Conservation (phyloP, 2,888 invertebrate species). For the Drosophila recens region DNA sequence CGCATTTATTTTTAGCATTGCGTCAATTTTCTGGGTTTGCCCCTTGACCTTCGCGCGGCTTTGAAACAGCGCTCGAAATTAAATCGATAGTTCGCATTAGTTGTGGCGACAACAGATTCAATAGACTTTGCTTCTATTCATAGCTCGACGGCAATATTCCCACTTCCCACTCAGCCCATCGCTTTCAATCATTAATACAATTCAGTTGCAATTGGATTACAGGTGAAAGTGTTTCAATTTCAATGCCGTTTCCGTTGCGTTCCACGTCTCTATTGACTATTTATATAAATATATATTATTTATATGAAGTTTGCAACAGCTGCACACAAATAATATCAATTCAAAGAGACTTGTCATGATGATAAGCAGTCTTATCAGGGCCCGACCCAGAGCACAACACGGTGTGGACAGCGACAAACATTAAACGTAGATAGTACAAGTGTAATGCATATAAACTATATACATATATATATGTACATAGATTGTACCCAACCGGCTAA, state of each 20-base stretch:
- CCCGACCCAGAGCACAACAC: constrained; percentile 14
- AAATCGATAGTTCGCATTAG: constrained; percentile 74
- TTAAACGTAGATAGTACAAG: constrained; percentile 8
- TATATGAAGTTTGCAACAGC: neutral
- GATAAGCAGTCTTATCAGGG: constrained; percentile 58
- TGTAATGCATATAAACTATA: constrained; percentile 19
- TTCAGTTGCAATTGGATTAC: constrained; percentile 11
- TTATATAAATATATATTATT: constrained; percentile 4
- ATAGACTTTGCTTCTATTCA: constrained; percentile 55
- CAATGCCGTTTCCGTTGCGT: constrained; percentile 1
- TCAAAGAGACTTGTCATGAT: constrained; percentile 27
- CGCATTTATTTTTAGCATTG: constrained; percentile 30
- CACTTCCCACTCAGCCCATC: neutral
- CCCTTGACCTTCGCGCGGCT: constrained; percentile 63
- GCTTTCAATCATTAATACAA: neutral
- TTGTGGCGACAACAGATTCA: constrained; percentile 41
- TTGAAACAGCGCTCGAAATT: constrained; percentile 25
- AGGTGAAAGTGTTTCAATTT: constrained; percentile 42
- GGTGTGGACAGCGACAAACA: neutral
- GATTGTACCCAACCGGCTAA: constrained; percentile 42
- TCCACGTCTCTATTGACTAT: neutral
- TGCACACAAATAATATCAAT: constrained; percentile 17
- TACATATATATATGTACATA: constrained; percentile 1
- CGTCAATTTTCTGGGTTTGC: constrained; percentile 32
- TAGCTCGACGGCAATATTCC: constrained; percentile 33